Conservation (phyloP, 2,113 vertebrate species). For the Oreochromis spilurus region DNA sequence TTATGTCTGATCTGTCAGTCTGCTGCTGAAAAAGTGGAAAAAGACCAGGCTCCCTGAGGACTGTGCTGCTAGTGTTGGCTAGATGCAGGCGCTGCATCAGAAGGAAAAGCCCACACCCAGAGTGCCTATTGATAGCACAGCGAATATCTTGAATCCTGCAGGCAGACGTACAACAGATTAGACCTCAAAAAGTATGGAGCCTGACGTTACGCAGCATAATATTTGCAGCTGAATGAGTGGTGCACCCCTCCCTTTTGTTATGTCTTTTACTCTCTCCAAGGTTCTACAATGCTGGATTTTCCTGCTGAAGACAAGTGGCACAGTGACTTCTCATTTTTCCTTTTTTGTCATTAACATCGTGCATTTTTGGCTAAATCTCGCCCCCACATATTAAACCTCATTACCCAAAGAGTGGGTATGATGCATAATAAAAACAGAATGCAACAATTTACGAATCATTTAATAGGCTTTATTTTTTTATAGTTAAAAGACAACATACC, state of each 20-base stretch:
- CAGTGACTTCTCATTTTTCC: slow-evolving; percentile 44
- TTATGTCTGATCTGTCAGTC: slow-evolving; percentile 2
- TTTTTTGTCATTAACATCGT: neutral
- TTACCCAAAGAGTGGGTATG: neutral
- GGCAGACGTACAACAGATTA: slow-evolving; percentile 33
- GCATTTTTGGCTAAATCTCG: neutral
- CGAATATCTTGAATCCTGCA: slow-evolving; percentile 22
- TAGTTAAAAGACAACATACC: neutral
- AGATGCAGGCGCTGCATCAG: slow-evolving; percentile 11
- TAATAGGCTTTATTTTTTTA: neutral
- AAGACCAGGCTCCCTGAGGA: slow-evolving; percentile 16
- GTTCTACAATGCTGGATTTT: neutral
- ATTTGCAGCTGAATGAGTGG: neutral
- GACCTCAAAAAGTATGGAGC: slow-evolving; percentile 19
- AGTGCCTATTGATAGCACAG: slow-evolving; percentile 41
- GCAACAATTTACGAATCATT: neutral
- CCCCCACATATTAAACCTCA: neutral
- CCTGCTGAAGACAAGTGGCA: slow-evolving; percentile 29
- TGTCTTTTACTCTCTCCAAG: neutral
- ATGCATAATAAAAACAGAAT: neutral
- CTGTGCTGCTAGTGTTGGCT: slow-evolving; percentile 15
- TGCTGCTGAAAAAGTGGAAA: slow-evolving; percentile 27
- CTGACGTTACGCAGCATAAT: slow-evolving; percentile 4
- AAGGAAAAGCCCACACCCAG: slow-evolving; percentile 38
- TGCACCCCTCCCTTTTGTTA: neutral